Conservation (phyloP, 2,888 invertebrate species). For the Ophion ventricosus region DNA sequence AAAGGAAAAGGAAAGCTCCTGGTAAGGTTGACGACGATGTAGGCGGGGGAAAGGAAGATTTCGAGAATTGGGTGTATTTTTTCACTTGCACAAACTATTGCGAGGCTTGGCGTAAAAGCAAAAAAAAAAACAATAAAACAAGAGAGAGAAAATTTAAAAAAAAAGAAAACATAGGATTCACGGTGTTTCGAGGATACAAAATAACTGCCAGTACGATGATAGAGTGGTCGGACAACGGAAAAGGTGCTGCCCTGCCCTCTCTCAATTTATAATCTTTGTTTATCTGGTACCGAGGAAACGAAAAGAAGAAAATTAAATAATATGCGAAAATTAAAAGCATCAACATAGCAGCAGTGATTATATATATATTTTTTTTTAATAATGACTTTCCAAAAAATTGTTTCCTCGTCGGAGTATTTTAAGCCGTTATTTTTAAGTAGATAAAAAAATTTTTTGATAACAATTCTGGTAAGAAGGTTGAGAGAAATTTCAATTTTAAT, state of each 20-base stretch:
- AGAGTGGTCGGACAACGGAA: slow-evolving; percentile 50
- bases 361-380: neutral
- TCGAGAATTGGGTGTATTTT: slow-evolving; percentile 62
- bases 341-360: neutral
- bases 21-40: slow-evolving; percentile 26
- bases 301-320: neutral
- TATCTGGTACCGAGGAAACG: slow-evolving; percentile 25
- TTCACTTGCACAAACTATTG: slow-evolving; percentile 64
- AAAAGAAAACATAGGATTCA: neutral
- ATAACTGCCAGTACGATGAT: slow-evolving; percentile 63
- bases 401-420: neutral
- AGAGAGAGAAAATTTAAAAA: neutral
- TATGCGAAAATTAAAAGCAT: neutral
- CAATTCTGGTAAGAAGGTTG: neutral
- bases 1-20: slow-evolving; percentile 17
- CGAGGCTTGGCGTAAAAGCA: slow-evolving; percentile 40
- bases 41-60: neutral
- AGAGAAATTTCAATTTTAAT: neutral
- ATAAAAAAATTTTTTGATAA: neutral
- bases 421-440: neutral
- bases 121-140: neutral
- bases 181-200: slow-evolving; percentile 9
- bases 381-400: neutral
- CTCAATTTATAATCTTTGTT: slow-evolving; percentile 39
- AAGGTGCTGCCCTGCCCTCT: slow-evolving; percentile 32